Evolutionary conservation across 2,113 vertebrate genomes (phyloP).

Genomic region (Colinus virginianus): DNA sequence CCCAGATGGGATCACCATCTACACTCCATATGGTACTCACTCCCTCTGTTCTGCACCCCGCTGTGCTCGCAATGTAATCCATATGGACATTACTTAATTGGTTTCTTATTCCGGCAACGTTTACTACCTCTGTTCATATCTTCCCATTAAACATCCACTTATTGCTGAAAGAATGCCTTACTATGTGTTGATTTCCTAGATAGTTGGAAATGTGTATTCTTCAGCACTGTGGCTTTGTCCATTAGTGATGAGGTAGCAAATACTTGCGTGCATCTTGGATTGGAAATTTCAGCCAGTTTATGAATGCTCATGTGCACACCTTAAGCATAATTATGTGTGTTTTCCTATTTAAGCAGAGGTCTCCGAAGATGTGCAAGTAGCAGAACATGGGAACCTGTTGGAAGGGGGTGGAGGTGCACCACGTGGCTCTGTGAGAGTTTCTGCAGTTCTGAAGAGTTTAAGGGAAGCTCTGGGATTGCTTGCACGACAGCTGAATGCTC

Average conservation of each 20-base stretch:
- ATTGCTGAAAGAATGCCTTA: not conserved
- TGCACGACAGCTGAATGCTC: not conserved
- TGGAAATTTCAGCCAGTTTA: not conserved
- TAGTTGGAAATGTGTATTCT: not conserved
- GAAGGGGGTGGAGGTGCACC: not conserved
- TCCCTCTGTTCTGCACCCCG: not conserved
- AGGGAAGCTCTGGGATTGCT: not conserved
- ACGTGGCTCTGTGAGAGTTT: not conserved
- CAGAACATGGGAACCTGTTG: not conserved
- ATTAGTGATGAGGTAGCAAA: not conserved
- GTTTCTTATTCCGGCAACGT: constrained; percentile 7
- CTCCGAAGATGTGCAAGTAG: not conserved
- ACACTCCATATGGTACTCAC: constrained; percentile 16
- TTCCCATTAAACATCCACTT: not conserved
- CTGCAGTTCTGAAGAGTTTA: not conserved
- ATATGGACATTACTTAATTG: constrained; percentile 45
- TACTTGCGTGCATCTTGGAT: not conserved
- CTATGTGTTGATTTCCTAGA: not conserved
- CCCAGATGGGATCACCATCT: constrained; percentile 12
- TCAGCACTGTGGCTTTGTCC: not conserved
- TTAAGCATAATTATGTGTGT: not conserved
- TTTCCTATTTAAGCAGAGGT: not conserved
- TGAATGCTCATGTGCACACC: not conserved
- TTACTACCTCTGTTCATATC: not conserved
- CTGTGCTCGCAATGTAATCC: constrained; percentile 20